These are phyloP conservation scores for Cataglyphis altisquamis DNA, from an alignment of 2,888 invertebrate species.

Conservation along the genomic window DNA sequence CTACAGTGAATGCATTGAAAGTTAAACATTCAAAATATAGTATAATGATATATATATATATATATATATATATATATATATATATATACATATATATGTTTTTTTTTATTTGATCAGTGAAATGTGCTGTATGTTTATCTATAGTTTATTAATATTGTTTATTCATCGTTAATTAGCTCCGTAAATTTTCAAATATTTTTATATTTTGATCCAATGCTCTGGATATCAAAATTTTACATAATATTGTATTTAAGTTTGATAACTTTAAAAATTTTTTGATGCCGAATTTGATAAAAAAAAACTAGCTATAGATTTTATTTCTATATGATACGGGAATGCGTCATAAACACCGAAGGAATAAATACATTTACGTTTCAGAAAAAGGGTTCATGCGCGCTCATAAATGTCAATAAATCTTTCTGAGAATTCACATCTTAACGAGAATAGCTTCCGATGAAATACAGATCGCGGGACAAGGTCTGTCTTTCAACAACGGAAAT, in stretches of 20 bases:
- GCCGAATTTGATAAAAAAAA: neutral
- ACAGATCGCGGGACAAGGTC: slow-evolving; percentile 22
- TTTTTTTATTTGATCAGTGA: neutral
- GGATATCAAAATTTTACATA: neutral
- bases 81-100: no score
- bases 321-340: neutral
- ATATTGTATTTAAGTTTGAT: neutral
- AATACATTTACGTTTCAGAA: neutral
- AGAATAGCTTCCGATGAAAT: slow-evolving; percentile 50
- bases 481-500: neutral
- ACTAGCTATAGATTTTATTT: neutral
- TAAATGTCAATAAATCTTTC: slow-evolving; percentile 43
- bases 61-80: no score
- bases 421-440: slow-evolving; percentile 32
- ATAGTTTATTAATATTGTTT: neutral
- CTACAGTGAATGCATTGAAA: neutral
- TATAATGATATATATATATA: neutral
- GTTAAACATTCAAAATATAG: neutral
- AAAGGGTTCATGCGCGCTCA: neutral
- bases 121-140: neutral
- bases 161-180: neutral
- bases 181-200: neutral
- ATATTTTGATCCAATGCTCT: neutral
- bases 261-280: neutral
- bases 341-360: neutral